Conservation (phyloP, 1,140 invertebrate species). For the Cyclargus thomasi region DNA sequence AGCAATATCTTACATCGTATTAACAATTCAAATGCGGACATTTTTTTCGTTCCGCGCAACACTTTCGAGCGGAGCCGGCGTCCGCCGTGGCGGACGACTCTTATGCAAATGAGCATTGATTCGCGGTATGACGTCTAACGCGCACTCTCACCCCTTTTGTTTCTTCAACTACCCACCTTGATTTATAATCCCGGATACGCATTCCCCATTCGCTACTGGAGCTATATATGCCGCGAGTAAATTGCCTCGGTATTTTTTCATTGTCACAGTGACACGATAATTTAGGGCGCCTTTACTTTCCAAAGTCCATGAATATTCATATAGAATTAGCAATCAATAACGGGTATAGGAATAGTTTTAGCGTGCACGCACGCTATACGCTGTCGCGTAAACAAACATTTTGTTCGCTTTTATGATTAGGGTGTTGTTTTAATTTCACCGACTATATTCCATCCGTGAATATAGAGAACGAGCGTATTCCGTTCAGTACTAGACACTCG, state of each 20-base stretch:
- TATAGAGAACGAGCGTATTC: not conserved
- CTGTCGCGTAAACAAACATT: constrained; percentile 70
- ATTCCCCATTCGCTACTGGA: constrained; percentile 54
- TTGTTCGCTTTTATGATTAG: constrained; percentile 60
- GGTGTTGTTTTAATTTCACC: constrained; percentile 36
- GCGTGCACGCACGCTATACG: constrained; percentile 69
- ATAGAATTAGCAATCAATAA: constrained; percentile 71
- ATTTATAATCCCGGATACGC: constrained; percentile 65
- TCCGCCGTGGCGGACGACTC: constrained; percentile 53
- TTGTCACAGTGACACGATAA: constrained; percentile 69
- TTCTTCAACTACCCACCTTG: constrained; percentile 65
- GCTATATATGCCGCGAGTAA: constrained; percentile 48
- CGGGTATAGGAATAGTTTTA: constrained; percentile 65
- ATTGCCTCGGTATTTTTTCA: constrained; percentile 61
- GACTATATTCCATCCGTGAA: constrained; percentile 17
- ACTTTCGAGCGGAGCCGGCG: constrained; percentile 66
- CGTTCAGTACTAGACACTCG: too few species aligned
- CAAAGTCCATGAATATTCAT: constrained; percentile 81
- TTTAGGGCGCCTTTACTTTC: constrained; percentile 84
- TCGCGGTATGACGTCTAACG: constrained; percentile 57
- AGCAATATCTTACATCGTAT: constrained; percentile 64
- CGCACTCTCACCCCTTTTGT: constrained; percentile 68
- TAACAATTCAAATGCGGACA: constrained; percentile 68
- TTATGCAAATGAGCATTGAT: constrained; percentile 73
- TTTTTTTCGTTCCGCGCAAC: constrained; percentile 59